Base-by-base conservation (phyloP, 2,888 invertebrate genomes). In the Drosophila borealis region DNA sequence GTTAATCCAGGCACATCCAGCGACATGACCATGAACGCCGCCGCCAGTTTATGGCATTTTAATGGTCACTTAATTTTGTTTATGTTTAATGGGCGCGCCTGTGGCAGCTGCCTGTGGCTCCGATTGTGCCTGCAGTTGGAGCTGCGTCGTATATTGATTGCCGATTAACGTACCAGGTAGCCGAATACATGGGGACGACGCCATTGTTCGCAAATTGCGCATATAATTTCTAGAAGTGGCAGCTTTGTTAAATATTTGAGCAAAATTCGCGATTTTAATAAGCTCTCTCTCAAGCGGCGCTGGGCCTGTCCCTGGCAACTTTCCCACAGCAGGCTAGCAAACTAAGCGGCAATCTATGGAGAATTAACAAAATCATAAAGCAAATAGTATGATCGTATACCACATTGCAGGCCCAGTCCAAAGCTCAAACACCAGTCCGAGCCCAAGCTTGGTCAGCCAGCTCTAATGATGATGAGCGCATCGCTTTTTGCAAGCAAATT, bases 31-130 rank as follows among this genome's bases (percentile, higher is more conserved):
- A 86, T 88, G 82, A 74, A 88, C 82, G 89, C 86, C 91, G 89
- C 88, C 89, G 91, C 90, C 91, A 87, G 88, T 92, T 92, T 92
- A 92, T 92, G 91, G 92, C 92, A 91, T 91, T 92, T 92, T 92
- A 92, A 92, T 92, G 92, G 92, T 90, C 92, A 92, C 91, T 92
- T 92, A 91, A 92, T 92, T 92, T 92, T 92, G 92, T 92, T 92
- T 92, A 92, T 92, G 91, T 89, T 86, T 90, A 90, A 91, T 90
- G 90, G 88, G 87, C 88, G 90, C 90, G 89, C 82, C 82, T 74
- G 61, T 83, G 82, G 86, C 88, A 88, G 88, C 66, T 76, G 86
- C 59, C 65, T 59, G 68, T 36, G 60, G 64, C 41, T 61, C 37
- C 59, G 36, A 46, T 48, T 51, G 48, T 19, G 10, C 13, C 49